Base-by-base conservation (phyloP, 1,140 invertebrate genomes). In the Bombus soroeensis region DNA sequence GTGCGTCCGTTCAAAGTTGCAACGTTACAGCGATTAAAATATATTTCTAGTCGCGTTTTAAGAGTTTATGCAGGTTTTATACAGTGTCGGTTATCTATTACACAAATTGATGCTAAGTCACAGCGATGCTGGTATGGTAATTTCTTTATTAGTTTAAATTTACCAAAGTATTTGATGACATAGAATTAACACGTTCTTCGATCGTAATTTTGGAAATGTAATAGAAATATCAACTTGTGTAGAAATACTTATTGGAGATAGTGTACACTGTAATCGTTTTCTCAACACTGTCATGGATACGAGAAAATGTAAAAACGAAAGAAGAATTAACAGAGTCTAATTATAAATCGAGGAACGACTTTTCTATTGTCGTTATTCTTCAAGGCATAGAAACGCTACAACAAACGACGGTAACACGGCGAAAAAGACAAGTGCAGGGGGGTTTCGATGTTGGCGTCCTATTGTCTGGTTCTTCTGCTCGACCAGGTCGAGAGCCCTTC, bases 401-500 rank as follows among this genome's bases (percentile, higher is more conserved):
- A 79, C 39, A 72, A 79, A 79, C 53, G 47, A 79, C 13, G 25
- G 32, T 53, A 84, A 59, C 53, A 9, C 6, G 12, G 39, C 13
- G 9, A 66, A 87, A 80, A 86, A 68, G 82, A 83, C 47, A 85
- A 78, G 47, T 64, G 83, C 59, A 77, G 66, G 80, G 70, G 28
- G 3, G 28, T 25, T 62, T n/a, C 68, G 59, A 76, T 74, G 81
- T 90, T 90, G 93, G 93, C 93, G 93, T 93, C 93, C 92, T 91
- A 94, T 94, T 94, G 93, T 94, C 93, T 94, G 93, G 92, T 81
- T 78, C 68, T 76, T 64, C 78, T 71, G 85, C 34, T 85, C 77
- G 78, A 57, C 3, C 71, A 73, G 71, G 78, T 81, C 78, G 78
- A 85, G 59, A 68, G 59, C 78, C 78, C 62, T 28, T 87, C 80